A percentile compares a stretch with the other conserved stretches of the same genome.
These are phyloP conservation scores for Lutraria rhynchaena DNA, from an alignment of 1,140 invertebrate genomes.

Conservation along the genomic window DNA sequence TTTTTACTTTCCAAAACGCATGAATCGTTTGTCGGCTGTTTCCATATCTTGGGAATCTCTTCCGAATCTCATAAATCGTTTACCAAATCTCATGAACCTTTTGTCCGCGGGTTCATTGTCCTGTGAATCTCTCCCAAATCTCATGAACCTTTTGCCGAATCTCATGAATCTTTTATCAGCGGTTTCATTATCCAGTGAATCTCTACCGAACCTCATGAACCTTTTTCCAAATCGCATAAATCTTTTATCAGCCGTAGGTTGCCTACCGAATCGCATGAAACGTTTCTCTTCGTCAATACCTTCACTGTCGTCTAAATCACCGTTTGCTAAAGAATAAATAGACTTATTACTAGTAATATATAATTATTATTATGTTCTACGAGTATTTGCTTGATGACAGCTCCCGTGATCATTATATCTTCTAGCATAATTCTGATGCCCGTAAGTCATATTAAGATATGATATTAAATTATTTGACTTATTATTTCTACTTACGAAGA, in stretches of 20 bases:
- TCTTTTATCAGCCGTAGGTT: constrained; percentile 51
- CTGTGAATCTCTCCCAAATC: constrained; percentile 67
- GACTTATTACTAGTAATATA: no score
- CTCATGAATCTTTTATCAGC: constrained; percentile 72
- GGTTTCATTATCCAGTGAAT: constrained; percentile 8
- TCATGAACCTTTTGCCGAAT: constrained; percentile 74
- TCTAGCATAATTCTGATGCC: no score
- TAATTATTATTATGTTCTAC: no score
- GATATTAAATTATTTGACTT: no score
- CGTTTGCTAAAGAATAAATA: no score
- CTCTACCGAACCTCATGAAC: constrained; percentile 74
- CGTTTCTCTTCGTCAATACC: constrained; percentile 65
- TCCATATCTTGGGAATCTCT: constrained; percentile 50
- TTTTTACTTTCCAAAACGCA: constrained; percentile 70
- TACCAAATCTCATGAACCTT: constrained; percentile 74
- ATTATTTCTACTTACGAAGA: no score
- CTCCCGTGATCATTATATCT: no score
- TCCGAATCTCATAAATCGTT: constrained; percentile 76
- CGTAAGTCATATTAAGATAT: no score
- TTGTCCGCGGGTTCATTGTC: constrained; percentile 63
- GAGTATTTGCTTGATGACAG: no score
- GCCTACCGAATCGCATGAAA: constrained; percentile 74
- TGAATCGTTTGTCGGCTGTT: constrained; percentile 70
- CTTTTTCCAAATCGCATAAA: constrained; percentile 72
- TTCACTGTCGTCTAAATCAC: constrained; percentile 12